Base-by-base conservation (phyloP, 2,113 vertebrate species). In the Notechis scutatus region DNA sequence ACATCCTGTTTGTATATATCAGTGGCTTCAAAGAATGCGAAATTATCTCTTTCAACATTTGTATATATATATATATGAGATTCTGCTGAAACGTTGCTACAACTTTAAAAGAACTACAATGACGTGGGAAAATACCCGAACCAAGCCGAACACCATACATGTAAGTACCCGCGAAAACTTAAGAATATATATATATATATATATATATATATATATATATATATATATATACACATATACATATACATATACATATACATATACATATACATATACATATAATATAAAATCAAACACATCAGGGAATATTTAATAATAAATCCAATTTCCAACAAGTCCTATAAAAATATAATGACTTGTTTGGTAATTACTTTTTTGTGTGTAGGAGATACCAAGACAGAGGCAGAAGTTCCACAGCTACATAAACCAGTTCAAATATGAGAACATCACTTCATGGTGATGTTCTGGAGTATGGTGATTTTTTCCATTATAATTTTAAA, bases 381-480 rank as follows among this genome's bases (percentile, higher is more conserved):
- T 47, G 47, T 34, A 47, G 23, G 56, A 86, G 54, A 52, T 26
- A 26, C 3, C 74, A 50, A n/a, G 52, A 9, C 9, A 29, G 57
- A 15, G 56, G 6, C 91, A 81, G 61, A 89, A 91, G 57, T 10
- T 1, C n/a, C 23, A 1, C 45, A 45, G 29, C 85, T 87, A 6
- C 61, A 90, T 1, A 34, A 29, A n/a, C 23, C 61, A 74, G 90
- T 15, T 42, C 57, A 56, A 81, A 24, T 61, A 93, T 92, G 59
- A 92, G 92, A 95, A 56, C 89, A 2, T 91, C 90, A 56, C 23
- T 0, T 93, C 50, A 92, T 1, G 11, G 42, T 4, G 93, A 20
- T 94, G 20, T 81, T 91, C 94, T 93, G 85, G 18, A 94, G 89
- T 34, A 61, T 47, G 12, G 42, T 64, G 39, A 64, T 45, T 34